A percentile compares a stretch with the other conserved stretches of the same genome.
phyloP scores from a whole-genome alignment of 2,888 invertebrate species.

The Coelogynopora nodosa region DNA sequence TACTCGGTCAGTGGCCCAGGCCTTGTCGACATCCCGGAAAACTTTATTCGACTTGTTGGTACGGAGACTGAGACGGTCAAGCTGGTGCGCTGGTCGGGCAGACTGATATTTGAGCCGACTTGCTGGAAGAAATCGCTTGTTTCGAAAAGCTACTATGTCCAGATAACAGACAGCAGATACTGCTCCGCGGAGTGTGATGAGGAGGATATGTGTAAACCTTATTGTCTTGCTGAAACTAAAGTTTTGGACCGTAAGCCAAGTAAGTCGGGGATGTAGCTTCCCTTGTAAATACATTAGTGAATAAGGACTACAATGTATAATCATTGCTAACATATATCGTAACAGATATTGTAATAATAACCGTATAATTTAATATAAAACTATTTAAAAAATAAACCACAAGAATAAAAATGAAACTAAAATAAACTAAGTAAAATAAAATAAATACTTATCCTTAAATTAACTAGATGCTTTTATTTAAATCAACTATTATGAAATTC shows the following conservation, averaged over 20 bases:
- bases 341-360: too few species aligned
- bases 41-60: neutral
- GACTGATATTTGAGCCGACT: neutral
- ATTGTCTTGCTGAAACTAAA: neutral
- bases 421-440: too few species aligned
- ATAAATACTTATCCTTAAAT: too few species aligned
- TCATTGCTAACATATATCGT: too few species aligned
- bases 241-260: neutral
- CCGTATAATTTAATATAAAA: too few species aligned
- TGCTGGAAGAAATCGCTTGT: neutral
- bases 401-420: too few species aligned
- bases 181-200: neutral
- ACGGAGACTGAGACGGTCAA: neutral
- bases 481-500: too few species aligned
- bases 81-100: neutral
- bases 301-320: too few species aligned
- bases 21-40: neutral
- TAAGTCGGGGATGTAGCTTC: too few species aligned
- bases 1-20: neutral
- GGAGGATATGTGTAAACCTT: neutral
- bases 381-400: too few species aligned
- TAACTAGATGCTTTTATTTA: too few species aligned
- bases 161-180: neutral
- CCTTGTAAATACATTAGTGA: too few species aligned
- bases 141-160: neutral